These are phyloP conservation scores for Enteromius trimaculatus DNA, from an alignment of 2,797 vertebrate species.

Conservation along the genomic window DNA sequence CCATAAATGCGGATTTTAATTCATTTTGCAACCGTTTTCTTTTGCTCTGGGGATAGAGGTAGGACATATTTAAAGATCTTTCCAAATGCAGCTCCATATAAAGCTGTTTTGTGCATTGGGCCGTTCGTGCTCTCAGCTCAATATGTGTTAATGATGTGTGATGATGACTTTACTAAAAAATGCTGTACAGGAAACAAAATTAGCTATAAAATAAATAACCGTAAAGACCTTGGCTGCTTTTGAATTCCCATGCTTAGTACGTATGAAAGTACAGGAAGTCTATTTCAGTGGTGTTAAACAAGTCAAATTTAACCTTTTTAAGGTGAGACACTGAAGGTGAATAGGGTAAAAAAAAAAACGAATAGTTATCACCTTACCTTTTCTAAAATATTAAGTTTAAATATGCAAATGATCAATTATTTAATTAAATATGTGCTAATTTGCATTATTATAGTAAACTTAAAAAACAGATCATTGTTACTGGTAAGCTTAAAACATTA, in stretches of 20 bases:
- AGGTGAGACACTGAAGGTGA: no score
- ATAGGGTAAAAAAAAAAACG: no score
- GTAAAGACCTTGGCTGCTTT: background rate
- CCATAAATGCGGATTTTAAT: background rate
- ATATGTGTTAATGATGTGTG: background rate
- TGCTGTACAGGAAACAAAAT: background rate
- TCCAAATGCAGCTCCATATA: background rate
- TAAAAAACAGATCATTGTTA: background rate
- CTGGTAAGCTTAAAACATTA: no score
- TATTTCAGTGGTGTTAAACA: background rate
- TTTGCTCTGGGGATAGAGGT: background rate
- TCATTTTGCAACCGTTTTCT: background rate
- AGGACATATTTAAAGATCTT: slow-evolving; percentile 6
- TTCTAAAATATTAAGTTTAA: no score
- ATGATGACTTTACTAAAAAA: slow-evolving; percentile 3
- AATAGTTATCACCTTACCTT: no score
- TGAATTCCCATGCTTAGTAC: background rate
- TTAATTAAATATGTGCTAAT: no score
- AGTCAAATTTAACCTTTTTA: background rate
- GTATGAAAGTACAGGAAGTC: background rate
- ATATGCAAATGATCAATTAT: no score
- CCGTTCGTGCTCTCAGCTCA: background rate
- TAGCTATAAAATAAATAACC: slow-evolving; percentile 1
- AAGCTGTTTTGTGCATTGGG: slow-evolving; percentile 5
- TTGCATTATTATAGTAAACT: background rate